phyloP scores from a whole-genome alignment of 1,140 invertebrate species.

The Bradynema listronoti region DNA sequence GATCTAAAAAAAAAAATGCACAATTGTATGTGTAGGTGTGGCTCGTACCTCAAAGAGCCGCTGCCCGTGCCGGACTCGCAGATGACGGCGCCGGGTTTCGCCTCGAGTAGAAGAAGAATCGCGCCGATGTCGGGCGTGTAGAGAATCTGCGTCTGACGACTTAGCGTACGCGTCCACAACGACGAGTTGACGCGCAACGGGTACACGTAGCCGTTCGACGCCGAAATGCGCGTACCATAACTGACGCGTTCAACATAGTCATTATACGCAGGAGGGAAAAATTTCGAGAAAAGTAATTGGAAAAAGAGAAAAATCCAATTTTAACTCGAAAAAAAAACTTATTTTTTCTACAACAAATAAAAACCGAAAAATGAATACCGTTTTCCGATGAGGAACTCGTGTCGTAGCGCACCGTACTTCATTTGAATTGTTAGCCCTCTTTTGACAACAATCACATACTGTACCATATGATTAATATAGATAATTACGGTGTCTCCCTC shows the following conservation, averaged over 20 bases:
- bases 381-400: constrained; percentile 75
- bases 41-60: constrained; percentile 68
- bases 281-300: no score
- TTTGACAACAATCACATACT: constrained; percentile 71
- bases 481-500: constrained; percentile 84
- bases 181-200: no score
- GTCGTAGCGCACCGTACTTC: constrained; percentile 81
- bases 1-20: no score
- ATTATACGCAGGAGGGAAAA: no score
- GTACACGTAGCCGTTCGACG: no score
- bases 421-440: constrained; percentile 82
- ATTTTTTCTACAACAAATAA: constrained; percentile 53
- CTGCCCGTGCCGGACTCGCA: constrained; percentile 86
- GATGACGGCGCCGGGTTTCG: constrained; percentile 77
- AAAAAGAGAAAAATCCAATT: no score
- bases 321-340: no score
- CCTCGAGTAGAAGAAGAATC: constrained; percentile 78
- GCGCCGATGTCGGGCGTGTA: constrained; percentile 94
- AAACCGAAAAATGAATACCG: constrained; percentile 57
- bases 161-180: constrained; percentile 85
- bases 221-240: no score
- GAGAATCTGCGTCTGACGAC: constrained; percentile 93
- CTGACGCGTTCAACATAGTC: no score
- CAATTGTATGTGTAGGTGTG: no score
- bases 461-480: constrained; percentile 75